Percentiles rank a stretch among this genome's conserved stretches.
Conservation (phyloP, 1,140 invertebrate species). For the Camponotus pennsylvanicus region DNA sequence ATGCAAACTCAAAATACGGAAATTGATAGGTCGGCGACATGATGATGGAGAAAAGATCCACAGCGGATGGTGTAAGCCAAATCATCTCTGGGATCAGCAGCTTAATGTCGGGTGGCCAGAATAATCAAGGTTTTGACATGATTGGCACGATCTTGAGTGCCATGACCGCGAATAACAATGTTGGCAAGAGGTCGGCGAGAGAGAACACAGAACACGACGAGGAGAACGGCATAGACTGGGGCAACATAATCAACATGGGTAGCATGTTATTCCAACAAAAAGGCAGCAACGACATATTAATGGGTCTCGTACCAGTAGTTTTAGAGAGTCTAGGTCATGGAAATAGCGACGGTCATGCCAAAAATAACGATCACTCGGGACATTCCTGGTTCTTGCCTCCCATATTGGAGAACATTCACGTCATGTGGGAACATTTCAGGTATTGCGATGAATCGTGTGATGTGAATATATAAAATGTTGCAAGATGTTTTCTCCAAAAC, state of each 20-base stretch:
- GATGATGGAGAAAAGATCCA: constrained; percentile 72
- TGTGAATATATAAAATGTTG: neutral
- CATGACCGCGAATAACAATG: constrained; percentile 68
- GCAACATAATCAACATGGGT: constrained; percentile 88
- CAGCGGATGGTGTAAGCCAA: constrained; percentile 75
- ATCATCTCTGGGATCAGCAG: constrained; percentile 85
- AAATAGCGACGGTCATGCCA: constrained; percentile 81
- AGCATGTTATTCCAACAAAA: constrained; percentile 87
- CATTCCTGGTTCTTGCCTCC: constrained; percentile 91
- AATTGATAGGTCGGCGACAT: constrained; percentile 73
- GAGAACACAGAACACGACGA: constrained; percentile 66
- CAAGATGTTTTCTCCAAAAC: too few relatives aligned
- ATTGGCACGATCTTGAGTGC: constrained; percentile 87
- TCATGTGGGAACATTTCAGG: constrained; percentile 92
- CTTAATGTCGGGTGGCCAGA: constrained; percentile 82
- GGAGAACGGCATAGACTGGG: constrained; percentile 84
- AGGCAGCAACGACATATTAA: constrained; percentile 86
- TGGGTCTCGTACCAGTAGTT: constrained; percentile 89
- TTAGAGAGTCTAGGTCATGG: constrained; percentile 86
- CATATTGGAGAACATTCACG: constrained; percentile 90
- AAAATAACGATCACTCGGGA: constrained; percentile 89
- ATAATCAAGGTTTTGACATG: constrained; percentile 87
- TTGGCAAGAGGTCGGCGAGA: constrained; percentile 75
- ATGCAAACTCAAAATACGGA: neutral
- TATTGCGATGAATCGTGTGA: constrained; percentile 38